These are phyloP conservation scores for Salarias fasciatus DNA, from an alignment of 2,797 vertebrate genomes.

Conservation along the genomic window DNA sequence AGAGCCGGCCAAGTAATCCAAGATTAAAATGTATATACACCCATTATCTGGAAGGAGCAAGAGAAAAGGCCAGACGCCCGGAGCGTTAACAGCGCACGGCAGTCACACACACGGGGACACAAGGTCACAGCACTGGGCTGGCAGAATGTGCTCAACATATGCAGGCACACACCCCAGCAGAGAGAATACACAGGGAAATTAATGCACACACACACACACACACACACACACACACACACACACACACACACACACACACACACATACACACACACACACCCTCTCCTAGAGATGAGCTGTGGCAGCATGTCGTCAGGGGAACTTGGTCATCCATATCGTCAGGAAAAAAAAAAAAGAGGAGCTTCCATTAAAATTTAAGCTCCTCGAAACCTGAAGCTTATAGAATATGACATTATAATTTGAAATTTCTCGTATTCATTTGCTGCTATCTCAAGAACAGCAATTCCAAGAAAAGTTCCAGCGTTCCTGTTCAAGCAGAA, in stretches of 20 bases:
- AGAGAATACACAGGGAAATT: constrained; percentile 74
- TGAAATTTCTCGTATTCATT: constrained; percentile 53
- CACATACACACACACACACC: constrained; percentile 37
- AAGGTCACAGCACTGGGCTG: constrained; percentile 70
- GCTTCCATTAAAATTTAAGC: constrained; percentile 65
- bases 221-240: too few relatives aligned
- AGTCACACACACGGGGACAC: constrained; percentile 50
- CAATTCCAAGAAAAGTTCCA: constrained; percentile 8
- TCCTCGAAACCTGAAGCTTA: constrained; percentile 52
- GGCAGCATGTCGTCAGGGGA: constrained; percentile 63
- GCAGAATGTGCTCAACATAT: constrained; percentile 81
- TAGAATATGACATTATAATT: constrained; percentile 46
- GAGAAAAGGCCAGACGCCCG: constrained; percentile 51
- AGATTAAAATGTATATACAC: constrained; percentile 72
- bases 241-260: too few relatives aligned
- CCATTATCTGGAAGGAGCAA: constrained; percentile 60
- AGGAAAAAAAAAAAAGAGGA: constrained; percentile 32
- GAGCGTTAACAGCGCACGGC: constrained; percentile 42
- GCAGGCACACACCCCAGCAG: constrained; percentile 77
- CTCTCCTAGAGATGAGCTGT: constrained; percentile 69
- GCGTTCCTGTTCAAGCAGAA: constrained; percentile 22
- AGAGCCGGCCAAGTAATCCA: constrained; percentile 67
- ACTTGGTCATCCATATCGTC: constrained; percentile 61
- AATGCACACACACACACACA: constrained; percentile 75
- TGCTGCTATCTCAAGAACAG: constrained; percentile 38